Percentiles rank a stretch among this genome's conserved stretches.
These are phyloP conservation scores for Oopsacas minuta DNA, from an alignment of 37 sponge, comb jelly and placozoan species.

Conservation along the genomic window DNA sequence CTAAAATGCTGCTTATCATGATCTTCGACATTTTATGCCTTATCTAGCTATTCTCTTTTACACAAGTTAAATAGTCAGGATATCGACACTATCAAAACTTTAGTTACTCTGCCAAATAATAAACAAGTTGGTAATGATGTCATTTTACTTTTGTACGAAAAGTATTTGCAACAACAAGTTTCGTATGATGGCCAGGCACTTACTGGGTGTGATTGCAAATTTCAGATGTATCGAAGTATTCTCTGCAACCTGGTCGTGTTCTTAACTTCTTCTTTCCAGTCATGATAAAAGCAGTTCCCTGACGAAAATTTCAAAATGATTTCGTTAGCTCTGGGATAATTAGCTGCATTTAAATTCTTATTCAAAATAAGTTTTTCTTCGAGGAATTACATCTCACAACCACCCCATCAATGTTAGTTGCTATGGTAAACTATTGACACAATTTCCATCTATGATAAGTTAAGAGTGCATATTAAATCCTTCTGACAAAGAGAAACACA, in stretches of 20 bases:
- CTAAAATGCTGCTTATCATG: not conserved
- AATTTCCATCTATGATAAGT: not conserved
- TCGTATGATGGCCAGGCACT: not conserved
- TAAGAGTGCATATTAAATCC: not conserved
- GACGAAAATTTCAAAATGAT: not conserved
- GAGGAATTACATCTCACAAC: not conserved
- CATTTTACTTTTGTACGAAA: not conserved
- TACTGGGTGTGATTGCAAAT: not conserved
- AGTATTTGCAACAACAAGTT: not conserved
- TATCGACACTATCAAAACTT: not conserved
- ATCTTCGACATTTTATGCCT: not conserved
- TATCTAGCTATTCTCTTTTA: constrained; percentile 1
- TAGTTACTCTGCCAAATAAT: not conserved
- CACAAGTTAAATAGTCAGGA: not conserved
- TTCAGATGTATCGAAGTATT: not conserved
- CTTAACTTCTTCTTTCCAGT: not conserved
- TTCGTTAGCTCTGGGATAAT: not conserved
- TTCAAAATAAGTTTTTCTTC: not conserved
- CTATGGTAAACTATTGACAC: not conserved
- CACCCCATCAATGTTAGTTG: not conserved
- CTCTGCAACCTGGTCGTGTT: not conserved
- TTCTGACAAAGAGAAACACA: not conserved
- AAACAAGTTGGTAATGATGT: not conserved
- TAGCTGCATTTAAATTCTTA: not conserved
- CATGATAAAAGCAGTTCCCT: not conserved